These are phyloP conservation scores for Phylloscopus whistleri DNA, from an alignment of 2,113 vertebrate genomes.

Conservation along the genomic window DNA sequence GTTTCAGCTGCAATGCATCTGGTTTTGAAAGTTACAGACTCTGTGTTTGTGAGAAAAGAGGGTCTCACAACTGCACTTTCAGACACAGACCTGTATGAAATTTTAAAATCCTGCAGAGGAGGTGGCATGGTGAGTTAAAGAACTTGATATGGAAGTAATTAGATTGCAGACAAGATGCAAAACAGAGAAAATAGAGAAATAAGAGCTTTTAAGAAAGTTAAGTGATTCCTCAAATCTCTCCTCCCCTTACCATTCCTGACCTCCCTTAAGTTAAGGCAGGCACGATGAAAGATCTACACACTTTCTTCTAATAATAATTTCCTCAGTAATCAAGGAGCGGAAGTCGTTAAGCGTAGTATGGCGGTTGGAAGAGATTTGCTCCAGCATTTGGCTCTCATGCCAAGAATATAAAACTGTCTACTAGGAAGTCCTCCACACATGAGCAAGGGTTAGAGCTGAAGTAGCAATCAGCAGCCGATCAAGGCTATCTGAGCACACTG, in stretches of 20 bases:
- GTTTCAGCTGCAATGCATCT: neutral
- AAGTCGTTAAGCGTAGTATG: constrained; percentile 82
- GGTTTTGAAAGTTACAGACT: neutral
- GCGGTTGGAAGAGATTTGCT: constrained; percentile 80
- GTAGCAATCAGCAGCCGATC: neutral
- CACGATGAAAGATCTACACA: constrained; percentile 86
- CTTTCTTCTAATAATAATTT: constrained; percentile 89
- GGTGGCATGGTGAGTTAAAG: constrained; percentile 19
- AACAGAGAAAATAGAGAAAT: constrained; percentile 81
- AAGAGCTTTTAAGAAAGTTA: constrained; percentile 81
- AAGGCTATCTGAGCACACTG: neutral
- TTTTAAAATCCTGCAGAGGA: neutral
- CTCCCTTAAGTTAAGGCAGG: constrained; percentile 79
- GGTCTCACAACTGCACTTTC: neutral
- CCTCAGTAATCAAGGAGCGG: constrained; percentile 86
- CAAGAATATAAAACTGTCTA: constrained; percentile 67
- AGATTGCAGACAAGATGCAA: constrained; percentile 68
- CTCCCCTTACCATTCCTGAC: constrained; percentile 72
- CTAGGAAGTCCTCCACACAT: neutral
- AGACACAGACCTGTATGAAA: neutral
- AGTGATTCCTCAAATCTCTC: constrained; percentile 82
- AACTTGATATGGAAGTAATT: constrained; percentile 83
- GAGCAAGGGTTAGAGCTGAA: neutral
- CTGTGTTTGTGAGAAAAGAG: neutral
- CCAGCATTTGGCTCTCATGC: constrained; percentile 77